A percentile compares a stretch with the other conserved stretches of the same genome.
Conservation (phyloP, 2,797 vertebrate genomes). For the Anableps anableps region DNA sequence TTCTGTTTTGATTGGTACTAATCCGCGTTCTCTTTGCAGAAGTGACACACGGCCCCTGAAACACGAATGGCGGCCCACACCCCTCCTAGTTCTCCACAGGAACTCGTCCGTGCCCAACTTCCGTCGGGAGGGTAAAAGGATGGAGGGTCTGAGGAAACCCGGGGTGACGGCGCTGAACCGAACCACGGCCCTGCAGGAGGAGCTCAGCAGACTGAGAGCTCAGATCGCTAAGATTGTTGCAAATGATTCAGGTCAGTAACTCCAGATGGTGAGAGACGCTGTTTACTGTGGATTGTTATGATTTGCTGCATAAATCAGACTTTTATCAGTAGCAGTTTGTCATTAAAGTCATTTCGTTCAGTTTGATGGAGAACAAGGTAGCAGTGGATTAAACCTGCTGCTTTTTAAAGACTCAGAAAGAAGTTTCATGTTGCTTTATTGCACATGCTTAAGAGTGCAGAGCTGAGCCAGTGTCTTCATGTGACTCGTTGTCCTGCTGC, state of each 20-base stretch:
- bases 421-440: conserved; percentile 16
- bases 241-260: conserved; percentile 84
- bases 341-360: not conserved
- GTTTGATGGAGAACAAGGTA: no score
- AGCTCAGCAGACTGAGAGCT: conserved; percentile 92
- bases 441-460: not conserved
- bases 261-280: not conserved
- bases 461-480: conserved; percentile 15
- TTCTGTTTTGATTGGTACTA: not conserved
- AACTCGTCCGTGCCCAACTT: conserved; percentile 98
- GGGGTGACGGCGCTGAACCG: conserved; percentile 92
- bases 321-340: no score
- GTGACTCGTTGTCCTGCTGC: conserved; percentile 37
- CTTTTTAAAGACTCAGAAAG: not conserved
- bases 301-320: not conserved
- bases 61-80: conserved; percentile 97
- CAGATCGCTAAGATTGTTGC: conserved; percentile 97
- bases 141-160: conserved; percentile 93
- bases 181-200: conserved; percentile 94
- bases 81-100: conserved; percentile 94
- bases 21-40: conserved; percentile 69
- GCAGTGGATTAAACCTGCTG: not conserved
- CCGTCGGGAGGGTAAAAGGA: conserved; percentile 91
- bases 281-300: not conserved
- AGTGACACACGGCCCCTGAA: conserved; percentile 93